These are phyloP conservation scores for Microtus oregoni DNA, from an alignment of 2,113 vertebrate genomes.

Conservation along the genomic window DNA sequence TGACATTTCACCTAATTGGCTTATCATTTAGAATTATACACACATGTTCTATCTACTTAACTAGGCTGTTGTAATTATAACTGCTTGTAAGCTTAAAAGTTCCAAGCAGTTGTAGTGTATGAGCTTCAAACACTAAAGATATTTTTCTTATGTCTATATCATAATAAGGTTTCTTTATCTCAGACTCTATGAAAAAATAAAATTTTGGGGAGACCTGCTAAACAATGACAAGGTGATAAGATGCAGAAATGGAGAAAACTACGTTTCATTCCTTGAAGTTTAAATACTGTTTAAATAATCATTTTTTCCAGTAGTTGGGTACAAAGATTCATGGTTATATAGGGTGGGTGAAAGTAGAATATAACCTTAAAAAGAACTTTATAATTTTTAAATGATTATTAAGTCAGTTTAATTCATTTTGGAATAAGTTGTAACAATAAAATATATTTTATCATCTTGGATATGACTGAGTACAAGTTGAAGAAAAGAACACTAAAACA, in stretches of 20 bases:
- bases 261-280: not conserved
- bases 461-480: no score
- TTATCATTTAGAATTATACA: conserved; percentile 13
- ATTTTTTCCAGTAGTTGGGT: not conserved
- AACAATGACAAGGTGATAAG: conserved; percentile 11
- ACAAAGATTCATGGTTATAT: not conserved
- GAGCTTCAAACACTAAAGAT: not conserved
- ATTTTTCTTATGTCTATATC: not conserved
- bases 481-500: not conserved
- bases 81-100: not conserved
- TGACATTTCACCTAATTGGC: not conserved
- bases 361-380: not conserved
- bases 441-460: conserved; percentile 8
- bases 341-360: not conserved
- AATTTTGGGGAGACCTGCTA: not conserved
- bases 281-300: not conserved
- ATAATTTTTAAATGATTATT: conserved; percentile 3
- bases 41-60: conserved; percentile 4
- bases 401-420: conserved; percentile 7
- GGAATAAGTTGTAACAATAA: not conserved
- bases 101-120: not conserved
- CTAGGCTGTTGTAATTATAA: not conserved
- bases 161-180: conserved; percentile 10
- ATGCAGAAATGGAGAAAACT: not conserved
- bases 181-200: not conserved